A percentile compares a stretch with the other conserved stretches of the same genome.
These are phyloP conservation scores for Hirtodrosophila confusa DNA, from an alignment of 2,888 invertebrate species.

Conservation along the genomic window DNA sequence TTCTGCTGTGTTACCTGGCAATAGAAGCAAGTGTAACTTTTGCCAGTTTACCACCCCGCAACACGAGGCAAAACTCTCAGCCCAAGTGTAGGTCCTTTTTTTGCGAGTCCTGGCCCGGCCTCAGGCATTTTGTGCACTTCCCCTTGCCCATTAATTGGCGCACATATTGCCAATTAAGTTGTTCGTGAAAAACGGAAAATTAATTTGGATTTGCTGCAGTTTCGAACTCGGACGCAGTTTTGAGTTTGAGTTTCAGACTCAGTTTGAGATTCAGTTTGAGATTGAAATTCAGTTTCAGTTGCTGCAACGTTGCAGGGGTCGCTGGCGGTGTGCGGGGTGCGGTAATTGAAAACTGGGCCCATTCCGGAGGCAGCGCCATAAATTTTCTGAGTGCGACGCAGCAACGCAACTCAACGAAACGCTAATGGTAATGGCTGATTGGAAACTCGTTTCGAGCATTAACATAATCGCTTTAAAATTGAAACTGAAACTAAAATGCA, in stretches of 20 bases:
- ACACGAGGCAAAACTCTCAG: too few species aligned
- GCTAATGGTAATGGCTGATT: conserved; percentile 70
- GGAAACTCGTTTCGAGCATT: conserved; percentile 74
- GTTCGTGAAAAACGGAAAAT: conserved; percentile 72
- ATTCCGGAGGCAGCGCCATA: conserved; percentile 61
- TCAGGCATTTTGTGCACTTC: conserved; percentile 38
- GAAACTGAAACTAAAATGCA: conserved; percentile 75
- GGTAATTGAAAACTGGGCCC: conserved; percentile 69
- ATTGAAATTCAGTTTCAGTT: background rate
- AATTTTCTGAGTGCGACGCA: conserved; percentile 59
- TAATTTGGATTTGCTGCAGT: conserved; percentile 68
- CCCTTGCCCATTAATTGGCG: conserved; percentile 67
- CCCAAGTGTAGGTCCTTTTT: background rate
- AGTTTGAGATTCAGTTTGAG: conserved; percentile 13
- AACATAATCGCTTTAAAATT: conserved; percentile 79
- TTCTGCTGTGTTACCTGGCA: conserved; percentile 6
- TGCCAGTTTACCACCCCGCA: conserved; percentile 17
- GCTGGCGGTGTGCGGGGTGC: conserved; percentile 55
- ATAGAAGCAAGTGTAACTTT: conserved; percentile 61
- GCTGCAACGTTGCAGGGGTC: conserved; percentile 26
- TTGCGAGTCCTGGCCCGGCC: conserved; percentile 38
- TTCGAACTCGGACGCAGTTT: conserved; percentile 32
- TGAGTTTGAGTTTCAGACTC: conserved; percentile 29
- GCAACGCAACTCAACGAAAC: conserved; percentile 26
- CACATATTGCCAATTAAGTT: conserved; percentile 74